phyloP scores from a whole-genome alignment of 2,113 vertebrate genomes.

The Mustela lutreola region DNA sequence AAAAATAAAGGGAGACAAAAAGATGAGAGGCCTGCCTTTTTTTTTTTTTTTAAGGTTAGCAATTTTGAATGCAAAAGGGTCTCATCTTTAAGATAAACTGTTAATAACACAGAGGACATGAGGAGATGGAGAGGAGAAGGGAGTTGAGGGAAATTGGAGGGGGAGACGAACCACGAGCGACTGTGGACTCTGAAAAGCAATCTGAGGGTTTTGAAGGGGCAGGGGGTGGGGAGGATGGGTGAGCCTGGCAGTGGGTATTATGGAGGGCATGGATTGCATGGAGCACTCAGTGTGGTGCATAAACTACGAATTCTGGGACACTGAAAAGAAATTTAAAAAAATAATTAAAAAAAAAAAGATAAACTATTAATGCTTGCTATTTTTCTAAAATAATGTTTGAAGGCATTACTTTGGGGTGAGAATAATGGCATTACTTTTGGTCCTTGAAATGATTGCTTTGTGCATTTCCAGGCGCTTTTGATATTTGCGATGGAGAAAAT shows the following conservation, averaged over 20 bases:
- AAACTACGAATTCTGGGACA: too few relatives aligned
- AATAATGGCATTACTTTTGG: slow-evolving; percentile 21
- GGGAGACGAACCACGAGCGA: too few relatives aligned
- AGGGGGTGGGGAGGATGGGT: too few relatives aligned
- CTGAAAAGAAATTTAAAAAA: too few relatives aligned
- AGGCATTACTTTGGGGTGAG: not conserved
- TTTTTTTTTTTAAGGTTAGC: not conserved
- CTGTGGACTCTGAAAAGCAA: too few relatives aligned
- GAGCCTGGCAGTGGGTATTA: too few relatives aligned
- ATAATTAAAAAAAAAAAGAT: not conserved
- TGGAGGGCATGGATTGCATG: too few relatives aligned
- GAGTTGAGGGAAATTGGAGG: too few relatives aligned
- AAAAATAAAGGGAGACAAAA: not conserved
- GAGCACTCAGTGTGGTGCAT: too few relatives aligned
- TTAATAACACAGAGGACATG: too few relatives aligned
- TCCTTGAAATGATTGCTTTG: not conserved
- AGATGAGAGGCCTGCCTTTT: not conserved
- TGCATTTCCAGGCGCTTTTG: not conserved
- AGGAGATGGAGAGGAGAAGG: too few relatives aligned
- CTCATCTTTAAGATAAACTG: not conserved
- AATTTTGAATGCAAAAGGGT: not conserved
- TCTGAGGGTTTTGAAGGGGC: too few relatives aligned
- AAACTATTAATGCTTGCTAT: slow-evolving; percentile 42
- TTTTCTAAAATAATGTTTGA: slow-evolving; percentile 47
- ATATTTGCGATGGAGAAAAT: slow-evolving; percentile 31